Conservation (phyloP, 2,113 vertebrate genomes). For the Scalopus aquaticus region DNA sequence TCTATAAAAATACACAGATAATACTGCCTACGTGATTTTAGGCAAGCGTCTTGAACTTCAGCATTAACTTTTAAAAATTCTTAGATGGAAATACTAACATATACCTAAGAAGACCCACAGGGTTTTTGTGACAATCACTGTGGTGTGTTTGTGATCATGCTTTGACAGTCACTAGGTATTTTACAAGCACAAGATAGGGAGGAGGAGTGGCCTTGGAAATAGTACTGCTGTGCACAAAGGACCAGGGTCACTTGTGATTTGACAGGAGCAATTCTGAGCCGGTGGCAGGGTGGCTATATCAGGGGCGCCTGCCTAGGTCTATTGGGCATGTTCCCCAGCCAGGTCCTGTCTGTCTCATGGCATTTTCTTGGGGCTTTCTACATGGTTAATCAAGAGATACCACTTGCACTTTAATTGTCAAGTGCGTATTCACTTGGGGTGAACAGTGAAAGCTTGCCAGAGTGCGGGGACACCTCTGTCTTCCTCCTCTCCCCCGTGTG, state of each 20-base stretch:
- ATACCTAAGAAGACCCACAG: not conserved
- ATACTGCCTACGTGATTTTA: not conserved
- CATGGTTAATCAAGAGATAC: not conserved
- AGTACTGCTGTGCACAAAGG: not conserved
- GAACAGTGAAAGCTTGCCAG: slow-evolving; percentile 48
- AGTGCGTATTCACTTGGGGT: slow-evolving; percentile 16
- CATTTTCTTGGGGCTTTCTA: not conserved
- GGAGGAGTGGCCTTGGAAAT: not conserved
- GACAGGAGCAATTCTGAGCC: not conserved
- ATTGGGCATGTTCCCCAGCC: not conserved
- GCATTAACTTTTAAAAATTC: not conserved
- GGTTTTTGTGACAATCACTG: not conserved
- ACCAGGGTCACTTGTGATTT: not conserved
- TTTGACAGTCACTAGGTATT: not conserved
- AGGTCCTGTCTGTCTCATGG: not conserved
- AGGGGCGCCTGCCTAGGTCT: not conserved
- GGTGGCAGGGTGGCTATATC: not conserved
- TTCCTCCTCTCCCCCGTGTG: not conserved
- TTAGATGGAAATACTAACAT: not conserved
- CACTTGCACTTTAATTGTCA: slow-evolving; percentile 41
- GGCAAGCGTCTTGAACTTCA: slow-evolving; percentile 4
- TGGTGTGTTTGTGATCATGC: not conserved
- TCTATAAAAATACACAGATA: not conserved
- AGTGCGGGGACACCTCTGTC: not conserved
- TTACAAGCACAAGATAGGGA: not conserved